Conservation (phyloP, 1,140 invertebrate genomes). For the Lucilia cuprina region DNA sequence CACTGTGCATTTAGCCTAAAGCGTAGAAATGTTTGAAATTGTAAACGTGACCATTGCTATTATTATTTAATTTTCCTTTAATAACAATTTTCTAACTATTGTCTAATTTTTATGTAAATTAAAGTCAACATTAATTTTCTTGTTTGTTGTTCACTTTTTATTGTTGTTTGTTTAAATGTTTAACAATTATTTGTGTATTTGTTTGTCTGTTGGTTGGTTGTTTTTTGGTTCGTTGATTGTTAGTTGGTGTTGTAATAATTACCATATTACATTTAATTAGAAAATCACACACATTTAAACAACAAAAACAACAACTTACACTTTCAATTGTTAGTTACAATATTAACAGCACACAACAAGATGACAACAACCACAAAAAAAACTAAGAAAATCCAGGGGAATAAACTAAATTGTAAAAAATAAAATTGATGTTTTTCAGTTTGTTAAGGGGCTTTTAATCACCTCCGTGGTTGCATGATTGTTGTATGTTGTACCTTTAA, state of each 20-base stretch:
- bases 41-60: too few species aligned
- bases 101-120: too few species aligned
- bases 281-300: slow-evolving; percentile 11
- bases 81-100: too few species aligned
- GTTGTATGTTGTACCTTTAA: neutral
- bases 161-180: neutral
- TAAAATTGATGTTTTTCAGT: neutral
- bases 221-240: neutral
- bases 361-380: neutral
- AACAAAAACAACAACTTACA: neutral
- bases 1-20: too few species aligned
- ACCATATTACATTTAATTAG: slow-evolving; percentile 24
- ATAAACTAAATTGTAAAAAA: neutral
- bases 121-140: neutral
- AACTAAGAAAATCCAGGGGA: neutral
- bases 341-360: neutral
- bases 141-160: neutral
- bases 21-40: too few species aligned
- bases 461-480: neutral
- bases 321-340: neutral
- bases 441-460: neutral
- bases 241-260: slow-evolving; percentile 21
- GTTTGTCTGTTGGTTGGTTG: neutral
- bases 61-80: too few species aligned
- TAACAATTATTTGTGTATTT: neutral